These are phyloP conservation scores for Noctua janthe DNA, from an alignment of 2,888 invertebrate genomes.

Conservation along the genomic window DNA sequence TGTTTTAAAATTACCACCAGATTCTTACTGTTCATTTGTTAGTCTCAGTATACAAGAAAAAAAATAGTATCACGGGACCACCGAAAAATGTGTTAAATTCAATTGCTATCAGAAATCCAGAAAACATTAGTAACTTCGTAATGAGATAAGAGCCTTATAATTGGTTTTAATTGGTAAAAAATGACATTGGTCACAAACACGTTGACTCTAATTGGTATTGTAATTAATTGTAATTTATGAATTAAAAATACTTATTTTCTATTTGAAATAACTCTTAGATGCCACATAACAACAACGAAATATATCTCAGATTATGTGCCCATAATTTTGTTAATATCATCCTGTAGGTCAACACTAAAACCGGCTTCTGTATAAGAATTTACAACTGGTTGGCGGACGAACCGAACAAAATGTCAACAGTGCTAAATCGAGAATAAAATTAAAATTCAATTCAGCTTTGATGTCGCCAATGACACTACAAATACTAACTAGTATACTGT, in stretches of 20 bases:
- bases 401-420: constrained; percentile 57
- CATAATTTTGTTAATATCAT: constrained; percentile 23
- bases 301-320: neutral
- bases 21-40: constrained; percentile 5
- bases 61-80: neutral
- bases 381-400: constrained; percentile 22
- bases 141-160: constrained; percentile 27
- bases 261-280: neutral
- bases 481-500: constrained; percentile 26
- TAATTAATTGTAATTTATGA: constrained; percentile 10
- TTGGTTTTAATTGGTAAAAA: constrained; percentile 30
- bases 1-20: constrained; percentile 3
- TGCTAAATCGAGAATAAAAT: constrained; percentile 43
- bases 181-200: constrained; percentile 10
- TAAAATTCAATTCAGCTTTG: constrained; percentile 61
- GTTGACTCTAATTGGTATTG: constrained; percentile 7
- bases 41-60: neutral
- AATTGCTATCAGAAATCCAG: constrained; percentile 18
- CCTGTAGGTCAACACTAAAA: constrained; percentile 32
- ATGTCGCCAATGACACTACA: constrained; percentile 50
- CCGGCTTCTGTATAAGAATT: constrained; percentile 50
- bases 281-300: neutral
- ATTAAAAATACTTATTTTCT: neutral
- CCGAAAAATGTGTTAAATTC: neutral
- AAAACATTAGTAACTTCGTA: constrained; percentile 20